Evolutionary conservation across 2,888 invertebrate genomes (phyloP), one percentile per base, ranked within the genome.

Genomic region (Synergus laeviventris): DNA sequence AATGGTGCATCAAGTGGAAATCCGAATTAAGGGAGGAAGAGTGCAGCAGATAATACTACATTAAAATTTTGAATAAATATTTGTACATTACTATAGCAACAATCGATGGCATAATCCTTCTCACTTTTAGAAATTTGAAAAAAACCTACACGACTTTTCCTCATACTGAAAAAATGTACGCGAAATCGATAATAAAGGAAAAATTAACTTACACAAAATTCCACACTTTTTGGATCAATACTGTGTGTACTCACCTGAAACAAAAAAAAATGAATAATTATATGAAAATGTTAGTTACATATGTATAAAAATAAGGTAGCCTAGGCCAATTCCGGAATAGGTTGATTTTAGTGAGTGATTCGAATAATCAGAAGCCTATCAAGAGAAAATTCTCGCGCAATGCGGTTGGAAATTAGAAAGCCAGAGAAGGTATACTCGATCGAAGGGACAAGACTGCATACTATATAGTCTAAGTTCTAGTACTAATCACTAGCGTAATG

Each of bases 401-500:
- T 9, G 21, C 21, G 4, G 4, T 21, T 18, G 56, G 3, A 11
- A 56, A 21, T 56, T 18, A 56, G 21, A 12, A 56, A 56, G 21
- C 21, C 56, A 12, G 56, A 24, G 21, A 56, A 12, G 21, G 21
- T 21, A 5, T 21, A 5, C 12, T 56, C 12, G 56, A 56, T 56
- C 56, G 56, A 24, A 21, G 21, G 56, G 14, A 24, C 56, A 56
- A 56, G 56, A 1, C 12, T 14, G 21, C 21, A 21, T 56, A 21
- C 21, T 56, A 24, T 56, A 24, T 5, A 56, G 21, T 2, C 56
- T 56, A 24, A 56, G 56, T 24, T 21, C 12, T 21, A 56, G 56
- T 56, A 56, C 56, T 56, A 56, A 56, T 56, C 21, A 21, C 21
- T 56, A 12, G 21, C 56, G 21, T 56, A 56, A 56, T 56, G 56